Conservation (phyloP, 2,113 vertebrate species). For the Dendropsophus ebraccatus region DNA sequence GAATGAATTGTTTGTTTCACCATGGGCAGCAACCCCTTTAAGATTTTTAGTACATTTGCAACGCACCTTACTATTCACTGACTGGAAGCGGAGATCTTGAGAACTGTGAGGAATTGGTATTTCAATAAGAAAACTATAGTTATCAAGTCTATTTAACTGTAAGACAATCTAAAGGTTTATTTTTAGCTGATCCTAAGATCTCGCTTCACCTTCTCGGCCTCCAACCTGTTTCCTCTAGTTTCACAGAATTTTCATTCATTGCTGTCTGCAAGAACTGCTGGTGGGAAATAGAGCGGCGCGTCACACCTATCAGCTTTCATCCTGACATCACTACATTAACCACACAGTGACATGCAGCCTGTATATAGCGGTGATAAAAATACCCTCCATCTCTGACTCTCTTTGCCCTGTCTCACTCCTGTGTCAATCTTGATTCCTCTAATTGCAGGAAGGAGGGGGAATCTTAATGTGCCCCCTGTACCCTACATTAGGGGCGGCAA, state of each 20-base stretch:
- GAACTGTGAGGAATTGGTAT: neutral
- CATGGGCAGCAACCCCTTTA: too few species aligned
- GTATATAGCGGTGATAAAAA: neutral
- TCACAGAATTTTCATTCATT: neutral
- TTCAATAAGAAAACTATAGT: neutral
- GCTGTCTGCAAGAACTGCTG: neutral
- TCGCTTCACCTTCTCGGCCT: neutral
- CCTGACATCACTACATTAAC: neutral
- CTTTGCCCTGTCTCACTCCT: neutral
- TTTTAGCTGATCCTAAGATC: neutral
- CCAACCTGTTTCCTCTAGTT: neutral
- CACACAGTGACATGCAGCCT: neutral
- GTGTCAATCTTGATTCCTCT: neutral
- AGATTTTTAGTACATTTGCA: neutral
- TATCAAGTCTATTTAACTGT: neutral
- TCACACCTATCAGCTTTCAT: neutral
- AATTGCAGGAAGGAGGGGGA: neutral
- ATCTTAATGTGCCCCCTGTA: neutral
- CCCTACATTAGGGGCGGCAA: neutral
- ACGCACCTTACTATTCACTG: neutral
- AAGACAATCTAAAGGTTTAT: neutral
- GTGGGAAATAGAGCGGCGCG: neutral
- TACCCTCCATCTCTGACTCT: neutral
- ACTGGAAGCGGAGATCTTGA: neutral
- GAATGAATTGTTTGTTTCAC: too few species aligned